A percentile compares a stretch with the other conserved stretches of the same genome.
phyloP scores from a whole-genome alignment of 2,113 vertebrate species.

The Tetrao urogallus region DNA sequence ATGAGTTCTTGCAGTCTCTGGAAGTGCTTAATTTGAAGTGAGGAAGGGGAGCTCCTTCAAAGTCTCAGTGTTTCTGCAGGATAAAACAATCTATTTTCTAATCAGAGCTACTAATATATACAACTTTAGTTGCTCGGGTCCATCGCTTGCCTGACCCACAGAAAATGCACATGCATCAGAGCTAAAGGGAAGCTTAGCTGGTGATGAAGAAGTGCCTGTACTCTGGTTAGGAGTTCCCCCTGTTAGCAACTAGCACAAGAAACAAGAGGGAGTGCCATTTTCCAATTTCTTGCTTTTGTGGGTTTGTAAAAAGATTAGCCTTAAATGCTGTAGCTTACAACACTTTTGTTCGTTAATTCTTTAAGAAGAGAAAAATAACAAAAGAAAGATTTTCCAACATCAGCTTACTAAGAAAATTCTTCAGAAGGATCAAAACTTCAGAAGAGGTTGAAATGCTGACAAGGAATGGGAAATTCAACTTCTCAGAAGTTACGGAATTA shows the following conservation, averaged over 20 bases:
- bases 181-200: background rate
- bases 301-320: background rate
- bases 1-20: background rate
- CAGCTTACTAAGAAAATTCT: background rate
- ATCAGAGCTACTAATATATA: background rate
- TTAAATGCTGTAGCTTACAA: background rate
- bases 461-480: background rate
- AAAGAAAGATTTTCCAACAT: background rate
- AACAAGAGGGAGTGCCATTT: background rate
- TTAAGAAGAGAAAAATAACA: background rate
- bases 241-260: background rate
- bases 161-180: background rate
- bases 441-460: background rate
- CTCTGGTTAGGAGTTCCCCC: background rate
- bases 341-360: background rate
- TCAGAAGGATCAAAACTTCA: background rate
- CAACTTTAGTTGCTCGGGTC: background rate
- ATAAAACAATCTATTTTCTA: background rate
- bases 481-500: background rate
- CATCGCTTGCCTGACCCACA: background rate
- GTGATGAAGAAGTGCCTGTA: background rate
- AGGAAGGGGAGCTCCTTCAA: background rate
- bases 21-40: background rate
- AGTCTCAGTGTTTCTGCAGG: background rate
- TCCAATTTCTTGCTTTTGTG: background rate